Evolutionary conservation across 2,113 vertebrate genomes (phyloP), one percentile per base, ranked within the genome.

Genomic region (Dipodomys ordii): DNA sequence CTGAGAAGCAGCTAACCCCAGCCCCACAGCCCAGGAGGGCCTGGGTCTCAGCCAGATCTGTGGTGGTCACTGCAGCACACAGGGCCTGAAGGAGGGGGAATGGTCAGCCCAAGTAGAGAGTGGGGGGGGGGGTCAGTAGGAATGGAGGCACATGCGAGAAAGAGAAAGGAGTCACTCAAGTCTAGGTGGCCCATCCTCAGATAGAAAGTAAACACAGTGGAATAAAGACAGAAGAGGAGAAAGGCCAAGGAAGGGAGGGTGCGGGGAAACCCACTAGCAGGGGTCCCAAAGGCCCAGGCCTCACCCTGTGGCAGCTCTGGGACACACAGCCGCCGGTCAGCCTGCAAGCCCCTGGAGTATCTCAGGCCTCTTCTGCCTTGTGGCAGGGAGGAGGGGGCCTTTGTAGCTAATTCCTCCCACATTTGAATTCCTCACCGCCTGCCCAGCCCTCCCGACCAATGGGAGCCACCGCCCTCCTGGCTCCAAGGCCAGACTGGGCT

Each of bases 1-100:
- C 99, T 0, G 99, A 98, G 89, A 98, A 98, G 96, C 99, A 99
- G 98, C 96, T 98, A 64, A 99, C 98, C 81, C 98, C 98, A 0
- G 99, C 99, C 22, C 99, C 99, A 0, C 99, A 99, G 97, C 99
- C 99, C 73, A 99, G 97, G 91, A 99, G 98, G 0, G 99, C 98
- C 68, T 99, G 97, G 0, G 99, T 99, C 98, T 99, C 99, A 1
- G 98, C 98, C 96, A 99, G 98, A 97, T 99, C 99, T 6, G 98
- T 98, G 95, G 99, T 98, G 97, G 99, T 99, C 81, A 99, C 99
- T 0, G 99, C 98, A 0, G 97, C 98, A 94, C 99, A 99, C 77
- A 99, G 97, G 28, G 99, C 99, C 99, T 99, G 74, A 35, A 81
- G 81, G n/a, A 71, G 3, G 4, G 0, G 0, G 79, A 28, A 64